A percentile compares a stretch with the other conserved stretches of the same genome.
phyloP scores from a whole-genome alignment of 2,888 invertebrate species.

The Macrosiphum euphorbiae region DNA sequence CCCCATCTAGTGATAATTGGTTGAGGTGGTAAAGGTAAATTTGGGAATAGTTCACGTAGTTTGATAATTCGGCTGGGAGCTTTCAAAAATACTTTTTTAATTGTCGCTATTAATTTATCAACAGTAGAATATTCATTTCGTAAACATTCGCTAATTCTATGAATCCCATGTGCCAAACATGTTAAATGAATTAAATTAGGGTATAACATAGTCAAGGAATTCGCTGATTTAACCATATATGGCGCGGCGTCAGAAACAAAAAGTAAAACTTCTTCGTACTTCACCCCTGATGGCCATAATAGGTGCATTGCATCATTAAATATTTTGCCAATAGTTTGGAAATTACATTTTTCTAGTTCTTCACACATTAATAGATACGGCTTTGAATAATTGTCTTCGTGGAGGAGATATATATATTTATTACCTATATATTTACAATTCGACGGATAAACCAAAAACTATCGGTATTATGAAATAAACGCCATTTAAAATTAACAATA shows the following conservation, averaged over 20 bases:
- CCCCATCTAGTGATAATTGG: too few relatives aligned
- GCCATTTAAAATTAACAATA: too few relatives aligned
- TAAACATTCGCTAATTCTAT: constrained; percentile 68
- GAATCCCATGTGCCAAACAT: constrained; percentile 69
- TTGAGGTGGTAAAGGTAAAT: too few relatives aligned
- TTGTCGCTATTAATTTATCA: constrained; percentile 67
- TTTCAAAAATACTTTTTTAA: constrained; percentile 69
- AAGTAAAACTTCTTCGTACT: constrained; percentile 52
- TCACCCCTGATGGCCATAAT: constrained; percentile 53
- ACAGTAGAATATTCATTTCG: constrained; percentile 67
- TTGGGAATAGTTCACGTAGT: constrained; percentile 67
- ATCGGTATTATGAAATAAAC: too few relatives aligned
- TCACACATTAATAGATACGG: too few relatives aligned
- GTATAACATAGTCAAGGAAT: constrained; percentile 68
- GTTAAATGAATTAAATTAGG: constrained; percentile 68
- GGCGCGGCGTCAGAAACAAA: constrained; percentile 65
- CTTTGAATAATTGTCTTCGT: too few relatives aligned
- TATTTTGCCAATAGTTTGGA: too few relatives aligned
- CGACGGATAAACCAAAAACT: too few relatives aligned
- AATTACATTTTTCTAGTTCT: too few relatives aligned
- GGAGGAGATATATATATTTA: too few relatives aligned
- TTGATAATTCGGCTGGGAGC: constrained; percentile 67
- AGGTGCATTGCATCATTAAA: not conserved
- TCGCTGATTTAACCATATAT: constrained; percentile 68
- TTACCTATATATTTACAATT: too few relatives aligned